phyloP scores from a whole-genome alignment of 2,888 invertebrate species.

The Gortyna flavago region DNA sequence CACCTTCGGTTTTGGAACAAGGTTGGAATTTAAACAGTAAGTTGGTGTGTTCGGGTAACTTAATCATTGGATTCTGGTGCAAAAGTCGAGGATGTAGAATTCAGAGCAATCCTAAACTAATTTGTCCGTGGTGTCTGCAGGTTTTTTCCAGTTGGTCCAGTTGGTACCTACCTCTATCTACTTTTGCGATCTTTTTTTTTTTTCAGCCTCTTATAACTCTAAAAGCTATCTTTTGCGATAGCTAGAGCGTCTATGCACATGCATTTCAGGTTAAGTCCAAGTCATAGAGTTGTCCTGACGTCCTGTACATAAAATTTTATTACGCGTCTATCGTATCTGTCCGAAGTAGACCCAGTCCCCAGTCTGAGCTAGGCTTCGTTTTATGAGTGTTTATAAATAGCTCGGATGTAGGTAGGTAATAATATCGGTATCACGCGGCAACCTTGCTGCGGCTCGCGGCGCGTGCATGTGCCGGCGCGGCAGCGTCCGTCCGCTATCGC shows the following conservation, averaged over 20 bases:
- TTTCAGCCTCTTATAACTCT: not conserved
- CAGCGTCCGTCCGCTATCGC: constrained; percentile 80
- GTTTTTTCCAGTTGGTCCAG: not conserved
- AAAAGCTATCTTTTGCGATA: not conserved
- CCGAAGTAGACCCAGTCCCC: constrained; percentile 14
- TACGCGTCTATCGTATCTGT: constrained; percentile 14
- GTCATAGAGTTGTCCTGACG: not conserved
- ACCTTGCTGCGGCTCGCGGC: constrained; percentile 67
- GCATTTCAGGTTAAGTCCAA: constrained; percentile 20
- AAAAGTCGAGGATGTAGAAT: not conserved
- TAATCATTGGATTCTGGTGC: not conserved
- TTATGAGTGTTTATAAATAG: constrained; percentile 55
- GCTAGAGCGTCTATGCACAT: not conserved
- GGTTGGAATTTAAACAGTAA: constrained; percentile 1
- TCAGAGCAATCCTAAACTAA: not conserved
- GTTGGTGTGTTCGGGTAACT: not conserved
- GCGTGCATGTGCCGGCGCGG: constrained; percentile 76
- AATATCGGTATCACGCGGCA: constrained; percentile 63
- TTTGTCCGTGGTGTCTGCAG: too few species aligned
- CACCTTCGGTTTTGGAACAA: constrained; percentile 13
- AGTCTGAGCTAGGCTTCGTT: constrained; percentile 51
- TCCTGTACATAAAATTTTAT: not conserved
- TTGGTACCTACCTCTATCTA: not conserved
- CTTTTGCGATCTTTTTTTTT: too few species aligned
- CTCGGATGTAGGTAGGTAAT: constrained; percentile 49